Conservation (phyloP, 2,113 vertebrate genomes). For the Colistium nudipinnis region DNA sequence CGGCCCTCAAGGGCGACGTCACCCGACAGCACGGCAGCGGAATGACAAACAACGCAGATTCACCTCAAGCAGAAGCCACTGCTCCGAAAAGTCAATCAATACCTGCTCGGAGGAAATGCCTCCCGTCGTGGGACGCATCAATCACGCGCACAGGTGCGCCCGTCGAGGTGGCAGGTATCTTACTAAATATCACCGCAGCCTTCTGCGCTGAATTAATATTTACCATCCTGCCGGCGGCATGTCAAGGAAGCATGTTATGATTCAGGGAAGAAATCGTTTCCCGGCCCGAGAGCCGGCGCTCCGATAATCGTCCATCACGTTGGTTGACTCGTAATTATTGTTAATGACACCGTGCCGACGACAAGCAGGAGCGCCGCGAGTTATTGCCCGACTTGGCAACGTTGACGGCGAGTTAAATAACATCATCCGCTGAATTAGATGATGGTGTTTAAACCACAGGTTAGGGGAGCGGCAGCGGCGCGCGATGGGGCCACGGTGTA, state of each 20-base stretch:
- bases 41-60: constrained; percentile 42
- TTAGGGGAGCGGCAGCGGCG: constrained; percentile 22
- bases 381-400: constrained; percentile 57
- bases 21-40: constrained; percentile 24
- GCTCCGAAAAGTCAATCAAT: constrained; percentile 47
- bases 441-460: constrained; percentile 56
- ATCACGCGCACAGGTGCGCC: constrained; percentile 56
- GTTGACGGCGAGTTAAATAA: constrained; percentile 64
- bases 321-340: constrained; percentile 69
- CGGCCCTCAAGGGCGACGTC: constrained; percentile 59
- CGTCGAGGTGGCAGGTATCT: constrained; percentile 39
- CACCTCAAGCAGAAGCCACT: constrained; percentile 22
- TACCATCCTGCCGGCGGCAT: constrained; percentile 35
- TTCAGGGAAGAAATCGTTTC: constrained; percentile 67
- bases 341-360: constrained; percentile 63
- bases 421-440: constrained; percentile 47
- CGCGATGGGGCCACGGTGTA: constrained; percentile 20
- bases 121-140: constrained; percentile 45
- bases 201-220: constrained; percentile 52
- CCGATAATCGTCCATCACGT: constrained; percentile 66
- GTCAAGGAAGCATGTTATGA: constrained; percentile 53
- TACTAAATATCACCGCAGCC: constrained; percentile 52
- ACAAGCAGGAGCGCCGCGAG: constrained; percentile 57
- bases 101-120: constrained; percentile 25
- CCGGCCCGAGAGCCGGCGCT: constrained; percentile 38